A percentile compares a stretch with the other conserved stretches of the same genome.
Evolutionary conservation across 2,113 vertebrate species (phyloP).

Genomic region (Rhabdornis inornatus): DNA sequence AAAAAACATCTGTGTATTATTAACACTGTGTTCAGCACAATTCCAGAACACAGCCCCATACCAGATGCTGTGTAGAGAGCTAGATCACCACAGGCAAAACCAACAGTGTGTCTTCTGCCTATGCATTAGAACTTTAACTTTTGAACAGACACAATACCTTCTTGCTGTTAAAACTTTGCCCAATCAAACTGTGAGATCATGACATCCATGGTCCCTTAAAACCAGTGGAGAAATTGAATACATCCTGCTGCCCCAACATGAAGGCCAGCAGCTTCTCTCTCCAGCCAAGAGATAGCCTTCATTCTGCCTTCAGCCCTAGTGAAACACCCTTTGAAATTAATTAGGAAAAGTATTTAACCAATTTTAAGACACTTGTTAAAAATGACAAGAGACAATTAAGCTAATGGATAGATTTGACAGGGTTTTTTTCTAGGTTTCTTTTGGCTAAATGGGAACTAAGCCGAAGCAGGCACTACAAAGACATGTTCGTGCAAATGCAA

Average conservation of each 20-base stretch:
- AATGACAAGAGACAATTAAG: not conserved
- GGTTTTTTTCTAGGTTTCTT: not conserved
- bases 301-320: not conserved
- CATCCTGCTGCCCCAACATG: not conserved
- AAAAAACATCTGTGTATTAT: not conserved
- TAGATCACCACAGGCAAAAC: not conserved
- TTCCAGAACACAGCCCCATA: not conserved
- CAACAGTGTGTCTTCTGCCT: not conserved
- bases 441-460: not conserved
- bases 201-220: not conserved
- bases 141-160: not conserved
- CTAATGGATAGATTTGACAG: not conserved
- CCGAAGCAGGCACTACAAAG: not conserved
- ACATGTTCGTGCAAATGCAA: not conserved
- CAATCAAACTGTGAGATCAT: slow-evolving; percentile 66
- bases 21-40: not conserved
- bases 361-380: not conserved
- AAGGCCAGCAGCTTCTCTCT: not conserved
- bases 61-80: not conserved
- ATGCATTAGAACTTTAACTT: not conserved
- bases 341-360: not conserved
- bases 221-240: not conserved
- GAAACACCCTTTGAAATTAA: not conserved
- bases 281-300: not conserved
- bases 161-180: not conserved